Evolutionary conservation across 2,797 vertebrate genomes (phyloP).

Genomic region (Eutrigla gurnardus): DNA sequence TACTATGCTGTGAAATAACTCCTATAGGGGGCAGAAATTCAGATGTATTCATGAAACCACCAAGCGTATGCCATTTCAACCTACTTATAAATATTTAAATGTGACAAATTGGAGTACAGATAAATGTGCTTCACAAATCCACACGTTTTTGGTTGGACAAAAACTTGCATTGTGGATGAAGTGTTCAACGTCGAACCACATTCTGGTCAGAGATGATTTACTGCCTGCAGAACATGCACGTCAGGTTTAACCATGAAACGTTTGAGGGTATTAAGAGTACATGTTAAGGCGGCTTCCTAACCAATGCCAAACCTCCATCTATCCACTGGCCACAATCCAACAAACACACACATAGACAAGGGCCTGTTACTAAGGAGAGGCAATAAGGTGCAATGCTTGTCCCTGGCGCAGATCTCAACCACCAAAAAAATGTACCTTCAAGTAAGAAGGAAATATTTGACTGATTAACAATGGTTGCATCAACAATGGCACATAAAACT

Average conservation of each 20-base stretch:
- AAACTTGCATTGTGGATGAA: constrained; percentile 13
- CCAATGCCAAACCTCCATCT: not conserved
- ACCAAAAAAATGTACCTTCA: not conserved
- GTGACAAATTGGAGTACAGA: not conserved
- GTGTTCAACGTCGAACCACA: not conserved
- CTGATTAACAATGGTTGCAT: no score
- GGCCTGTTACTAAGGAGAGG: not conserved
- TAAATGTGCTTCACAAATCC: constrained; percentile 6
- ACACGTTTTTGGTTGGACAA: not conserved
- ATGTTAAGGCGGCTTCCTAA: not conserved
- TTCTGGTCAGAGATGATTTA: not conserved
- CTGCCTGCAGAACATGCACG: not conserved
- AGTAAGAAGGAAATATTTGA: not conserved
- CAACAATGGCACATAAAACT: not conserved
- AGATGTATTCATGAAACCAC: not conserved
- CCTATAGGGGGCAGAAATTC: not conserved
- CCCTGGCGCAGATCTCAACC: not conserved
- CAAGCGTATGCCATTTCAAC: no score
- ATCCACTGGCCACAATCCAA: constrained; percentile 15
- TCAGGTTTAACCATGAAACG: constrained; percentile 7
- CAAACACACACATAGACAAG: not conserved
- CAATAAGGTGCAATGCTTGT: no score
- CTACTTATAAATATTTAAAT: not conserved
- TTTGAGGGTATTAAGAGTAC: not conserved
- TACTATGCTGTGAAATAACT: not conserved